A percentile compares a stretch with the other conserved stretches of the same genome.
Conservation (phyloP, 2,888 invertebrate genomes). For the Ophion costatus region DNA sequence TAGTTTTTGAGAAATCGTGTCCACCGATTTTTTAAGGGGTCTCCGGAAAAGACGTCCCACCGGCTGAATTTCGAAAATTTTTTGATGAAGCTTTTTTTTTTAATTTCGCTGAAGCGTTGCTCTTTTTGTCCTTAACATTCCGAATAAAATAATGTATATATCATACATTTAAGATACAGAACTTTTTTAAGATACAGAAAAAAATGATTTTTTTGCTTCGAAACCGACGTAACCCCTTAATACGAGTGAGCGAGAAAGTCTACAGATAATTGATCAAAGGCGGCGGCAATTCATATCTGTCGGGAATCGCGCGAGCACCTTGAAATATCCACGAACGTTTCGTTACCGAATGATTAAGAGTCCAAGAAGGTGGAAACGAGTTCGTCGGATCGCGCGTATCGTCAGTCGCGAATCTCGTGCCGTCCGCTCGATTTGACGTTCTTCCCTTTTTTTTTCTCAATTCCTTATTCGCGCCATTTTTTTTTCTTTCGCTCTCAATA, state of each 20-base stretch:
- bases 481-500: not conserved
- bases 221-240: too few species aligned
- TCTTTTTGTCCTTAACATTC: too few species aligned
- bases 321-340: slow-evolving; percentile 22
- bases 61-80: too few species aligned
- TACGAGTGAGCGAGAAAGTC: slow-evolving; percentile 14
- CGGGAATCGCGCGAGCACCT: slow-evolving; percentile 37
- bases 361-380: slow-evolving; percentile 43
- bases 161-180: too few species aligned
- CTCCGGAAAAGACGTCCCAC: too few species aligned
- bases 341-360: slow-evolving; percentile 25
- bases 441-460: not conserved
- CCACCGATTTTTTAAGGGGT: too few species aligned
- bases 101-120: too few species aligned
- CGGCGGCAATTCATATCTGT: slow-evolving; percentile 49
- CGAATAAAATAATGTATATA: too few species aligned
- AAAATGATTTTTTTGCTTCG: too few species aligned
- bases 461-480: not conserved
- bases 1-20: too few species aligned
- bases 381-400: slow-evolving; percentile 43
- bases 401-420: slow-evolving; percentile 30
- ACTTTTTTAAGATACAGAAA: too few species aligned
- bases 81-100: too few species aligned
- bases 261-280: slow-evolving; percentile 49
- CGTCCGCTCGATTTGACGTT: slow-evolving; percentile 6